Evolutionary conservation across 2,113 vertebrate genomes (phyloP).

Genomic region (Rattus rattus): DNA sequence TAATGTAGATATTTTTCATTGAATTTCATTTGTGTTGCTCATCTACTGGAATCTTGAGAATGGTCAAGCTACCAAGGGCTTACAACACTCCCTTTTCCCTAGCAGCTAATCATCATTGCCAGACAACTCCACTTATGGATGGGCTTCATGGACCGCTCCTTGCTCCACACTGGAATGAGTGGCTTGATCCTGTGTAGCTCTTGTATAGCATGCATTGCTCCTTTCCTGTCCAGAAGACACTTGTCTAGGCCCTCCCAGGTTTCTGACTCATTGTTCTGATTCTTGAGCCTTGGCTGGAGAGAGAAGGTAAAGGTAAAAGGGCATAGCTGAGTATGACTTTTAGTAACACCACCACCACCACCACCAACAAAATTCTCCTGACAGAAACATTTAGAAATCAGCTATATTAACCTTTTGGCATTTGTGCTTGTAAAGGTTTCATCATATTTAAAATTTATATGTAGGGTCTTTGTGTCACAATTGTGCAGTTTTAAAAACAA

Average conservation of each 20-base stretch:
- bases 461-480: constrained; percentile 34
- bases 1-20: neutral
- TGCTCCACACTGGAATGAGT: neutral
- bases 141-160: neutral
- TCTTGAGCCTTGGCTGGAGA: neutral
- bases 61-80: too few relatives aligned
- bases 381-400: neutral
- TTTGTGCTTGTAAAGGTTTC: constrained; percentile 30
- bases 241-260: neutral
- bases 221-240: neutral
- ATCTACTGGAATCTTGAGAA: neutral
- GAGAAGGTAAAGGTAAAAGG: neutral
- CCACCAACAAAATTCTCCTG: neutral
- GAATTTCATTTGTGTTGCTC: neutral
- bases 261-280: neutral
- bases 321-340: neutral
- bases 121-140: neutral
- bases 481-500: constrained; percentile 15
- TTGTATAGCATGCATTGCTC: neutral
- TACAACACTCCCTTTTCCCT: neutral
- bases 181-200: neutral
- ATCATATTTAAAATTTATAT: constrained; percentile 45
- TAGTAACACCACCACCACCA: neutral
- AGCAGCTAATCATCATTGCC: neutral
- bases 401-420: constrained; percentile 24